Evolutionary conservation across 2,113 vertebrate species (phyloP), one percentile per base, ranked within the genome.

Genomic region (Oostethus manadensis): DNA sequence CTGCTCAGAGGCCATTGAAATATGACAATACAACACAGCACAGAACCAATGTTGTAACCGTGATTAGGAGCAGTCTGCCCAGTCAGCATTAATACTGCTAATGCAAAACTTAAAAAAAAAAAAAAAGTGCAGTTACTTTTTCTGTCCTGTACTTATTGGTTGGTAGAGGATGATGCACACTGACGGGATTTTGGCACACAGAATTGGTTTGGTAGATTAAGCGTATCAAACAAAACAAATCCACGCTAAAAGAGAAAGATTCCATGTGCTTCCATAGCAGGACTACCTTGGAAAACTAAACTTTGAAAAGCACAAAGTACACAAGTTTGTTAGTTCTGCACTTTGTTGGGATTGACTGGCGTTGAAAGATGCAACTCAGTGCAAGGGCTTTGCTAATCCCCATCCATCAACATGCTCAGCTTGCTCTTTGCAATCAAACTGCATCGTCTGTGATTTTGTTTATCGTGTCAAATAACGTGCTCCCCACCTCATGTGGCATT

Each of bases 351-450:
- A n/a, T 76, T 76, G 55, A 60, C 0, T 49, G 40, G 23, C n/a
- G 75, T 64, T 79, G 79, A 84, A 74, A 74, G 82, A 35, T 21
- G 29, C 29, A 33, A 33, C 29, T 33, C 1, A 33, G 48, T 46
- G 15, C 7, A 11, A 23, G 35, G 29, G 23, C 60, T 8, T 2
- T 21, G 54, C 42, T 79, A 69, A 77, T 71, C 72, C 66, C 56
- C 26, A 53, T 73, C 77, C 22, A 60, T 84, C 74, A 81, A 51
- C 73, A 8, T 46, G 1, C 62, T 77, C 64, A 84, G 62, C 62
- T 45, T 0, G 2, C 49, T 10, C 54, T 21, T 20, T 50, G 67
- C 14, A 72, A 60, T 54, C 64, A 58, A 10, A 5, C 9, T 58
- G 23, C 17, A 16, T 60, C 68, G 40, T 45, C n/a, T 22, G 38